phyloP scores from a whole-genome alignment of 2,113 vertebrate genomes.

The Daboia siamensis region DNA sequence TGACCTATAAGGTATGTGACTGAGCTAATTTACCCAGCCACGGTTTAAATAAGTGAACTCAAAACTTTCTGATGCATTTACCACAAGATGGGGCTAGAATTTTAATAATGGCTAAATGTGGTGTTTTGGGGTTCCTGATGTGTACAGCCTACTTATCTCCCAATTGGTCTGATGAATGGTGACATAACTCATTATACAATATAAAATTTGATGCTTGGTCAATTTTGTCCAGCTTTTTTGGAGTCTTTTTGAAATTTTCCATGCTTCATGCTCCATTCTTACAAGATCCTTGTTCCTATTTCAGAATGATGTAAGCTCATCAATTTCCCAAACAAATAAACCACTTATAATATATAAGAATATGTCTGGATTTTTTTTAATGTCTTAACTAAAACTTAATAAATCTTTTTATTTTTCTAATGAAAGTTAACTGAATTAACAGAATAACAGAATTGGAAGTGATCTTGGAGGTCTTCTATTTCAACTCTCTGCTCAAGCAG shows the following conservation, averaged over 20 bases:
- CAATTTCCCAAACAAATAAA: neutral
- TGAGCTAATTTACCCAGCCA: neutral
- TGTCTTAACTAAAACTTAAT: neutral
- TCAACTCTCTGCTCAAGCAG: neutral
- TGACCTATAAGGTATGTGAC: neutral
- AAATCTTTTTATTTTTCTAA: neutral
- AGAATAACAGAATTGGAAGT: neutral
- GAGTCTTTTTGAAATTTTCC: neutral
- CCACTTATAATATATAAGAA: neutral
- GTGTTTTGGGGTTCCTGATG: neutral
- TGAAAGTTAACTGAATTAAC: neutral
- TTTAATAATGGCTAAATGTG: too few species aligned
- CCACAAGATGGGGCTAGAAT: too few species aligned
- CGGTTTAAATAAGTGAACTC: neutral
- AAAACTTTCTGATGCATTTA: too few species aligned
- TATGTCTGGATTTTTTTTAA: neutral
- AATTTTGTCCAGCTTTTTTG: neutral
- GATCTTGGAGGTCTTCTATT: neutral
- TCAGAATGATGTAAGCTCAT: neutral
- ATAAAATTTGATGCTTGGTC: neutral
- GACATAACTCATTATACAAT: neutral
- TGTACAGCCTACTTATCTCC: neutral
- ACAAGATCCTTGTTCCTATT: neutral
- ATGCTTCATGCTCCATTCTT: neutral
- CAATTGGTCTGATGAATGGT: neutral